Percentiles rank a stretch among this genome's conserved stretches.
These are phyloP conservation scores for Rallus limicola DNA, from an alignment of 2,113 vertebrate genomes.

Conservation along the genomic window DNA sequence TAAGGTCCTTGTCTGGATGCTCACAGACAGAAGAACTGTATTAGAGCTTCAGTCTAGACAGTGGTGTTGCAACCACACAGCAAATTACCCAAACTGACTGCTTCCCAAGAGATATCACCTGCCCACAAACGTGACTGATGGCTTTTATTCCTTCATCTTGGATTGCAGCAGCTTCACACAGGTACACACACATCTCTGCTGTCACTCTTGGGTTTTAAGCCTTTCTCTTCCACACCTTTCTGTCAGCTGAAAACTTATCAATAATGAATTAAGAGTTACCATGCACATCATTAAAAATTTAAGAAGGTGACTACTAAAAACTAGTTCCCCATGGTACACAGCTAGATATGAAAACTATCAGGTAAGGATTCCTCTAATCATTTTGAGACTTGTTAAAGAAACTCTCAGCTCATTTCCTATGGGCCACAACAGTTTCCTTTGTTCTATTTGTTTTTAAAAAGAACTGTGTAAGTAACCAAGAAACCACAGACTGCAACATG, in stretches of 20 bases:
- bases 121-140: fast-evolving
- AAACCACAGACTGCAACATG: neutral
- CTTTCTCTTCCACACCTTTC: neutral
- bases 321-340: neutral
- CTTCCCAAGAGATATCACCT: neutral
- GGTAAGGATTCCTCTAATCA: neutral
- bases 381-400: neutral
- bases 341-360: neutral
- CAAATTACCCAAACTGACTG: neutral
- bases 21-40: neutral
- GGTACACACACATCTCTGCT: neutral
- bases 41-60: neutral
- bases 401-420: neutral
- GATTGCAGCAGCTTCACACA: neutral
- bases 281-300: neutral
- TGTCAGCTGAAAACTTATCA: neutral
- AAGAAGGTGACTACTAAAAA: neutral
- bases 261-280: neutral
- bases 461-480: neutral
- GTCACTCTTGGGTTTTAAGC: neutral
- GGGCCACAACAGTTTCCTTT: neutral
- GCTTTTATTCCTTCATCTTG: neutral
- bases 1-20: neutral
- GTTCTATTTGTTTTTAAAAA: neutral
- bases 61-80: fast-evolving